Base-by-base conservation (phyloP, 2,888 invertebrate species). In the Lutraria lutraria region DNA sequence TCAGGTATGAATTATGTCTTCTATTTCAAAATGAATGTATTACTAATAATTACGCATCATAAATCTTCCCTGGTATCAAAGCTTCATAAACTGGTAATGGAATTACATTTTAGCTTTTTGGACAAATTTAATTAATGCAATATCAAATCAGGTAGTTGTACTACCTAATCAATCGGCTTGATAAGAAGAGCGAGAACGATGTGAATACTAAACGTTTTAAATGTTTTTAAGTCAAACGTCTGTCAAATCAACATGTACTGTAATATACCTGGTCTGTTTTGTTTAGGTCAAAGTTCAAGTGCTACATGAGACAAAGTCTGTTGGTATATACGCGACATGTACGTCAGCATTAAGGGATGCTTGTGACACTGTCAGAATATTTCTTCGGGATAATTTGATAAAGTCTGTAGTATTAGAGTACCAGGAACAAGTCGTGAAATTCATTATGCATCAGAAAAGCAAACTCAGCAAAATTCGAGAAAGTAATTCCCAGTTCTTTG, bases 331-430 rank as follows among this genome's bases (percentile, higher is more conserved):
- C 25, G 83, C 88, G n/a, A 88, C 85, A n/a, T 79, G 80, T 13
- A 63, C 56, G 4, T 53, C 60, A 4, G 72, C 76, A 12, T 68
- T 89, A 8, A 81, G 82, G 29, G 89, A 91, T 79, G 84, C 86
- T 4, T 43, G 21, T 13, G 89, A 89, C 29, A 56, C 31, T 0
- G 72, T 89, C 34, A 54, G 72, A 4, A 87, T 88, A n/a, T 91
- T 89, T 63, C 86, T 91, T 8, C 79, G 89, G 25, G 91, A 91
- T 63, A 89, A 91, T 63, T 72, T 88, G 19, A 31, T 88, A 53
- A 89, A 88, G 82, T 76, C 63, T 15, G 60, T 89, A 15, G 29
- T 10, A 25, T 25, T 91, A 53, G 80, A 63, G 53, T 91, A 68
- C 76, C 52, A 81, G 10, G 76, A 88, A 54, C 56, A 53, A 13